A percentile compares a stretch with the other conserved stretches of the same genome.
Evolutionary conservation across 2,888 invertebrate species (phyloP).

Genomic region (Diaperis boleti): DNA sequence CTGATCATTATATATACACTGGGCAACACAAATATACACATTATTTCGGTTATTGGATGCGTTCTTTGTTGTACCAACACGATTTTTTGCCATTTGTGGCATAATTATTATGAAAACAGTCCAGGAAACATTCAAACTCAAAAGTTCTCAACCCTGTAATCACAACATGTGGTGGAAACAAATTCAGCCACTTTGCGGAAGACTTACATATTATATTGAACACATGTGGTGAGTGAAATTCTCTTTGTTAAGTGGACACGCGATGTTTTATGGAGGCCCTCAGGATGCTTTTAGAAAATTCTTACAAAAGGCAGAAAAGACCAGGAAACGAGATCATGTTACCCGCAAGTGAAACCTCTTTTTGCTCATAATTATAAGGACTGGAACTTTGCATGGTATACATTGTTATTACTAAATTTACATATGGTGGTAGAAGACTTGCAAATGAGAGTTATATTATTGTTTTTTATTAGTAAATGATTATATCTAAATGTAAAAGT

Average conservation of each 20-base stretch:
- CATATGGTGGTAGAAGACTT: too few relatives aligned
- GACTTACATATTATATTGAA: conserved; percentile 6
- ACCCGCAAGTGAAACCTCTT: too few relatives aligned
- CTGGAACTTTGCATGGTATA: too few relatives aligned
- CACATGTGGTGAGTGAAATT: conserved; percentile 17
- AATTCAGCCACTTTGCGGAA: conserved; percentile 22
- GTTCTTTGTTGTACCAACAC: too few relatives aligned
- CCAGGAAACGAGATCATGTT: background rate
- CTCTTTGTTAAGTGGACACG: conserved; percentile 14
- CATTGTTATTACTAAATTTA: too few relatives aligned
- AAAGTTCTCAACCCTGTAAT: conserved; percentile 4
- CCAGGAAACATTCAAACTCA: background rate
- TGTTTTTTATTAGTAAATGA: too few relatives aligned
- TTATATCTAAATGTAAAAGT: too few relatives aligned
- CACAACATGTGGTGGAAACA: conserved; percentile 9
- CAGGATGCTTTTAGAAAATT: background rate
- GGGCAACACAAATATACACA: too few relatives aligned
- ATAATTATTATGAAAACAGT: background rate
- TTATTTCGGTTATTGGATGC: too few relatives aligned
- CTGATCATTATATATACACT: too few relatives aligned
- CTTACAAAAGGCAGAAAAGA: conserved; percentile 1
- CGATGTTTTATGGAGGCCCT: conserved; percentile 1
- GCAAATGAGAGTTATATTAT: too few relatives aligned
- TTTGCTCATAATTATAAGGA: too few relatives aligned
- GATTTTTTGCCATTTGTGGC: background rate